Evolutionary conservation across 2,113 vertebrate species (phyloP), one percentile per base, ranked within the genome.

Genomic region (Erythrocebus patas): DNA sequence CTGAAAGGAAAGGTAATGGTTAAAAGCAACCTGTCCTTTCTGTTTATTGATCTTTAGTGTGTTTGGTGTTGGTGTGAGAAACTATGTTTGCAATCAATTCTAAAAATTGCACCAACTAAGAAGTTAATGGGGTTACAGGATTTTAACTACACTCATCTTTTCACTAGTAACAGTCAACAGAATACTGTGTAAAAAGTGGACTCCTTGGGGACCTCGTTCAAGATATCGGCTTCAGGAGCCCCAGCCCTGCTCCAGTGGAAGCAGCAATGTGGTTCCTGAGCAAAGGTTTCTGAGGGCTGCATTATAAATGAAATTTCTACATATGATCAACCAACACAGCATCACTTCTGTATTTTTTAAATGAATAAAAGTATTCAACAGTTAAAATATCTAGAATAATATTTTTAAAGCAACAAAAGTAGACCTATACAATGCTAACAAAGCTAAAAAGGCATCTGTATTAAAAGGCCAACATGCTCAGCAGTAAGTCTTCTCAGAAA

Each of bases 171-270:
- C 40, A 70, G 55, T 61, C 25, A 64, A n/a, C 1, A 72, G 1
- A 61, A 59, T 4, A 12, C 35, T 14, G 43, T 14, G 16, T 30
- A 35, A 30, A 30, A 17, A 3, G 12, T n/a, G 80, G 43, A 3
- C 25, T 55, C 35, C 32, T 0, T 8, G 18, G 22, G 59, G 23
- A 22, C 38, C 16, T 30, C 22, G 8, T 5, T 8, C 25, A 6
- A n/a, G 40, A 61, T 11, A 45, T 8, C 0, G 13, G 8, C 81
- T 83, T 25, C 1, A 0, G 22, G n/a, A 17, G 59, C 73, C 17
- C 11, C n/a, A 13, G 20, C 12, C 35, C n/a, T 4, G 35, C 5
- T 30, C 12, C 27, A 2, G 14, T 4, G 6, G 2, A 1, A 11
- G 27, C 48, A 55, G 5, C 16, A 32, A 0, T 5, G 7, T 7